These are phyloP conservation scores for Salvelinus alpinus DNA, from an alignment of 2,113 vertebrate species.

Conservation along the genomic window DNA sequence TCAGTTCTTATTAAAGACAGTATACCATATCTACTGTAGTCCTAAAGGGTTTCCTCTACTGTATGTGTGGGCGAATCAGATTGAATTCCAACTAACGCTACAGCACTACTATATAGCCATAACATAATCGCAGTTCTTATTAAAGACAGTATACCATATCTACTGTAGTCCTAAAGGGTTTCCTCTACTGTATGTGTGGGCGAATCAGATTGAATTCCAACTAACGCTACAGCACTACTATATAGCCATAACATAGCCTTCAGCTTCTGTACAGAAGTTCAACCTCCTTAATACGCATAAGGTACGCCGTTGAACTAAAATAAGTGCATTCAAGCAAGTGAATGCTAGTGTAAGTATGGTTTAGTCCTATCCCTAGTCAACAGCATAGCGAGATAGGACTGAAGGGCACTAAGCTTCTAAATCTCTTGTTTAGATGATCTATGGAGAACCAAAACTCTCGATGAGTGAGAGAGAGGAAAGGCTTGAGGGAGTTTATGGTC, in stretches of 20 bases:
- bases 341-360: conserved; percentile 1
- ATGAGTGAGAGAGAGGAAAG: not conserved
- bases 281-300: not conserved
- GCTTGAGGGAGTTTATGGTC: not conserved
- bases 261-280: not conserved
- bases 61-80: not conserved
- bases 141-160: too few species aligned
- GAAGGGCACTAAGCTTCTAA: not conserved
- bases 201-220: not conserved
- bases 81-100: not conserved
- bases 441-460: not conserved
- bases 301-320: too few species aligned
- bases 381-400: not conserved
- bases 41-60: not conserved
- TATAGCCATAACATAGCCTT: too few species aligned
- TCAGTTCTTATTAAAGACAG: too few species aligned
- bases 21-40: not conserved
- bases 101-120: not conserved
- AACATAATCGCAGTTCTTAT: too few species aligned
- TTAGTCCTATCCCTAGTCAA: conserved; percentile 2
- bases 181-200: not conserved
- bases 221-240: not conserved
- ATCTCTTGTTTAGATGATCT: not conserved
- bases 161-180: not conserved
- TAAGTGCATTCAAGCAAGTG: not conserved